Percentiles rank a stretch among this genome's conserved stretches.
These are phyloP conservation scores for Aphelenchoides besseyi DNA, from an alignment of 1,140 invertebrate species.

Conservation along the genomic window DNA sequence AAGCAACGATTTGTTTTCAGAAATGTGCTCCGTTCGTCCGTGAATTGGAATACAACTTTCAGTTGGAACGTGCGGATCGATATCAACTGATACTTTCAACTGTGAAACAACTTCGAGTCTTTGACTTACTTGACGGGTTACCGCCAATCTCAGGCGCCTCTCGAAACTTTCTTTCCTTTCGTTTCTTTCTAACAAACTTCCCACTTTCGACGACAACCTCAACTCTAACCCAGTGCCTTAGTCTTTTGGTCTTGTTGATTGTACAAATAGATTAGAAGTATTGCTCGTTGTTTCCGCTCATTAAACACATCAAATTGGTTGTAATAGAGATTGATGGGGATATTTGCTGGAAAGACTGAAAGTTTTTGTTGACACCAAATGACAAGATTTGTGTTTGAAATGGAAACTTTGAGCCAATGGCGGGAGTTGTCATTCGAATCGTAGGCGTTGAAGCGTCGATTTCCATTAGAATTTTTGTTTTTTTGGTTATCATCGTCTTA, in stretches of 20 bases:
- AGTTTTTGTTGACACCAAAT: too few species aligned
- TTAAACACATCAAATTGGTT: too few species aligned
- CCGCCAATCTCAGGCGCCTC: neutral
- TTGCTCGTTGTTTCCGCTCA: too few species aligned
- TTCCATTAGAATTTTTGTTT: too few species aligned
- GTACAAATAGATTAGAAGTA: too few species aligned
- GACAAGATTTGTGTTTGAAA: too few species aligned
- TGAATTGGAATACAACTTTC: constrained; percentile 39
- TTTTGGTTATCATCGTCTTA: too few species aligned
- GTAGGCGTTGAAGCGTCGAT: too few species aligned
- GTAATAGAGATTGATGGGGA: too few species aligned
- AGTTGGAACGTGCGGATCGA: constrained; percentile 44
- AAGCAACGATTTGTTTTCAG: constrained; percentile 31
- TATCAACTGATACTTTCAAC: constrained; percentile 53
- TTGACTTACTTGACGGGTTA: constrained; percentile 45
- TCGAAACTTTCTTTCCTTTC: neutral
- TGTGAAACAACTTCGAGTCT: constrained; percentile 48
- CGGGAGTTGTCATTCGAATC: too few species aligned
- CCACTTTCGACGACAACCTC: neutral
- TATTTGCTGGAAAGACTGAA: too few species aligned
- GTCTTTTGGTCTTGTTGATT: neutral
- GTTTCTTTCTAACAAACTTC: neutral
- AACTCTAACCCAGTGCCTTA: neutral
- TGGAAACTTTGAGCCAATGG: too few species aligned
- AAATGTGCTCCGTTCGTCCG: constrained; percentile 45